Conservation (phyloP, 1,140 invertebrate genomes). For the Drosophila melanogaster region Release_6_plus_ISO1_MT NT_033777.3:30664501-30665000, state of each 20-base stretch:
- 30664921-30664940: no score
- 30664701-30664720: neutral
- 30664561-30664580: constrained; percentile 75
- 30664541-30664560: constrained; percentile 61
- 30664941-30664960: neutral
- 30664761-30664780: constrained; percentile 13
- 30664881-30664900: neutral
- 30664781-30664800: neutral
- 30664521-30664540: constrained; percentile 13
- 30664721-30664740: neutral
- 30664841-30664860: neutral
- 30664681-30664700: constrained; percentile 25
- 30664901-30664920: no score
- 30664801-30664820: neutral
- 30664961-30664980: neutral
- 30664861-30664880: neutral
- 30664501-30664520: constrained; percentile 62
- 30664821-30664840: neutral
- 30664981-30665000: constrained; percentile 45
- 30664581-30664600: constrained; percentile 35
- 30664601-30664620: constrained; percentile 45
- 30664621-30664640: constrained; percentile 35
- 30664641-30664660: constrained; percentile 39
- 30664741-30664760: constrained; percentile 4
- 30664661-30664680: constrained; percentile 2